Conservation (phyloP, 2,888 invertebrate genomes). For the Resseliella maxima region DNA sequence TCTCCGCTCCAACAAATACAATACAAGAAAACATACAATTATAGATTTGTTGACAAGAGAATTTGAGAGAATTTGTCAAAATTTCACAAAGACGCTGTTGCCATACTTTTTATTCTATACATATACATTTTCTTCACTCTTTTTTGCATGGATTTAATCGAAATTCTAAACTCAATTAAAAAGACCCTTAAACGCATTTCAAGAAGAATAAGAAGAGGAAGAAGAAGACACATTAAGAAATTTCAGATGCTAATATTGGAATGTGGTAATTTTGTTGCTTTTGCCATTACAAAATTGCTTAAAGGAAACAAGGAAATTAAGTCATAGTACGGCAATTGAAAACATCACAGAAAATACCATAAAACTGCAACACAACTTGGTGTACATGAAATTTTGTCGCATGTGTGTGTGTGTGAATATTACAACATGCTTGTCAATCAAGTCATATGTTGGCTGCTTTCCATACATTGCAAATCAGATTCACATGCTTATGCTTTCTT, state of each 20-base stretch:
- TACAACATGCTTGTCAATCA: constrained; percentile 40
- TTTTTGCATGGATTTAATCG: neutral
- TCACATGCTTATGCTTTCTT: constrained; percentile 1
- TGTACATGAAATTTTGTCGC: neutral
- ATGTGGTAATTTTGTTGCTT: neutral
- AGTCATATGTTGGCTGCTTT: neutral
- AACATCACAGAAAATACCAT: constrained; percentile 27
- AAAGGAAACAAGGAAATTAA: constrained; percentile 48
- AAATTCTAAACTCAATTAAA: constrained; percentile 54
- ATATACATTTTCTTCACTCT: neutral
- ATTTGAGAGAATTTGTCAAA: constrained; percentile 31
- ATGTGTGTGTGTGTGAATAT: constrained; percentile 26
- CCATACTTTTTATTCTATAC: neutral
- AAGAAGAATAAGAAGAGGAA: neutral
- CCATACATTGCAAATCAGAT: neutral
- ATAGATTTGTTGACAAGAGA: neutral
- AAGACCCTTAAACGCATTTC: neutral
- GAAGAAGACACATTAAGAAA: too few species aligned
- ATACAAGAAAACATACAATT: neutral
- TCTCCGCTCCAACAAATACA: neutral
- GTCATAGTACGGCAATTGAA: constrained; percentile 22
- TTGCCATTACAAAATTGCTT: neutral
- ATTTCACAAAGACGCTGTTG: neutral
- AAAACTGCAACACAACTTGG: neutral
- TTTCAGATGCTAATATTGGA: too few species aligned